Evolutionary conservation across 2,113 vertebrate genomes (phyloP).

Genomic region (Tringa solitaria): DNA sequence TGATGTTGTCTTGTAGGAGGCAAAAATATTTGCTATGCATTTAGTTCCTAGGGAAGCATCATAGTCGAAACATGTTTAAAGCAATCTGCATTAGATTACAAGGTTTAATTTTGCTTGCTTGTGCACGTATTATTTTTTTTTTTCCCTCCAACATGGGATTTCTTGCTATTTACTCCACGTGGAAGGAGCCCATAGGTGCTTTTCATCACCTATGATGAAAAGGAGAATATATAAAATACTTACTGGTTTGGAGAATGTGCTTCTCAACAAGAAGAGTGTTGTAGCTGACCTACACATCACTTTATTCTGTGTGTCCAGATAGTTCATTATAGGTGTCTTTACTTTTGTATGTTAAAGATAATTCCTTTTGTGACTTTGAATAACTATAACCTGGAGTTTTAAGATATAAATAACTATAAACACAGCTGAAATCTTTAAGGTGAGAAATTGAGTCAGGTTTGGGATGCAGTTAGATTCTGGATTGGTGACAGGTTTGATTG

Average conservation of each 20-base stretch:
- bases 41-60: background rate
- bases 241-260: background rate
- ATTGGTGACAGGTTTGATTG: background rate
- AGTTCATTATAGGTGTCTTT: background rate
- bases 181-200: background rate
- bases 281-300: background rate
- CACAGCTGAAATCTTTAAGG: background rate
- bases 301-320: background rate
- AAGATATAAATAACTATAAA: background rate
- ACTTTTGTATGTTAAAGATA: background rate
- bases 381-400: background rate
- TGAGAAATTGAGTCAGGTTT: background rate
- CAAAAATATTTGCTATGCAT: conserved; percentile 4
- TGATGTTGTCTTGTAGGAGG: background rate
- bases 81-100: background rate
- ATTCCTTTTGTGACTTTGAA: background rate
- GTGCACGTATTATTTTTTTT: background rate
- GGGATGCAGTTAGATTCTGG: background rate
- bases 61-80: background rate
- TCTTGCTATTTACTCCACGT: background rate
- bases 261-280: background rate
- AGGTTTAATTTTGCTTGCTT: conserved; percentile 23
- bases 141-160: background rate
- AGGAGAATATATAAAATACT: background rate
- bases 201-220: background rate